Evolutionary conservation across 2,888 invertebrate genomes (phyloP).

Genomic region (Drosophila helvetica): DNA sequence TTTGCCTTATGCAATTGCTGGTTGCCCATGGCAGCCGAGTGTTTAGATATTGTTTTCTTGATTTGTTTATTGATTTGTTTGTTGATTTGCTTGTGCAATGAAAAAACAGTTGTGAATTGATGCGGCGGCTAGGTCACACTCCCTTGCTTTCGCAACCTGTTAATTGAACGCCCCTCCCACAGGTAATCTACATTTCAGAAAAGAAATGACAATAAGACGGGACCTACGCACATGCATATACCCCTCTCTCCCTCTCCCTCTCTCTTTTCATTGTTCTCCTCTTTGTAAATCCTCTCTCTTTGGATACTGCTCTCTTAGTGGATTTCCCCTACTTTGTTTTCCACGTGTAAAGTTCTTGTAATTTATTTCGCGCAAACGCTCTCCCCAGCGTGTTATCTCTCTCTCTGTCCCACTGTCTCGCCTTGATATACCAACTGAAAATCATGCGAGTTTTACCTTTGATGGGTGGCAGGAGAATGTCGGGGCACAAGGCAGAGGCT

Average conservation of each 20-base stretch:
- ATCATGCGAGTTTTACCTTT: conserved; percentile 73
- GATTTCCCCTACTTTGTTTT: conserved; percentile 8
- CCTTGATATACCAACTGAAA: conserved; percentile 79
- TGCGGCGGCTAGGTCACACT: conserved; percentile 10
- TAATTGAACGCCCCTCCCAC: conserved; percentile 28
- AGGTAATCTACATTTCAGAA: conserved; percentile 27
- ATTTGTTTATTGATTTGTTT: conserved; percentile 40
- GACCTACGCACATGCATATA: conserved; percentile 32
- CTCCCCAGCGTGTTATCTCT: conserved; percentile 20
- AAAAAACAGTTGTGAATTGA: background rate
- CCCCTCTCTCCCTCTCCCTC: background rate
- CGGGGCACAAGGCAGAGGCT: conserved; percentile 6
- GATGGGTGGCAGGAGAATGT: conserved; percentile 18
- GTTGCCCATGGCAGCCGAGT: conserved; percentile 32
- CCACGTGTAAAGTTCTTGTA: conserved; percentile 49
- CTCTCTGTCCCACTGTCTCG: conserved; percentile 46
- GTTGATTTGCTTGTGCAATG: conserved; percentile 7
- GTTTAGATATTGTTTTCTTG: conserved; percentile 11
- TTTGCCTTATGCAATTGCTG: conserved; percentile 51
- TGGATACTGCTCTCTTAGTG: background rate
- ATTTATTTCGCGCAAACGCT: conserved; percentile 60
- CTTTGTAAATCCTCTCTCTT: background rate
- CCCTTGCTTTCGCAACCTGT: conserved; percentile 30
- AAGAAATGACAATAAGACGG: conserved; percentile 7
- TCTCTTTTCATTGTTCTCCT: background rate